Conservation (phyloP, 2,113 vertebrate genomes). For the Scopus umbretta region DNA sequence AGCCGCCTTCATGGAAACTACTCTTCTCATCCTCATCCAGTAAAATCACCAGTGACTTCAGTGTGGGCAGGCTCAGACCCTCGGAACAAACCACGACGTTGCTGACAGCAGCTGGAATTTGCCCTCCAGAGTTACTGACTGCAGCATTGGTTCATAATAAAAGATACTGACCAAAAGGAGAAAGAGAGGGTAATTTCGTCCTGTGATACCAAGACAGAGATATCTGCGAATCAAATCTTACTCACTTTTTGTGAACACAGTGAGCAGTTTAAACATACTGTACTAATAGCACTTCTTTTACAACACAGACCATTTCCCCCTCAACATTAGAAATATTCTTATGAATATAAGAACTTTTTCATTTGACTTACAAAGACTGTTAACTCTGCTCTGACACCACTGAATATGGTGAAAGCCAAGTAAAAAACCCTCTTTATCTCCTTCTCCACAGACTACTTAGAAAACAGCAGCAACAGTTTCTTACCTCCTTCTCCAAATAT, state of each 20-base stretch:
- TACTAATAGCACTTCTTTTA: not conserved
- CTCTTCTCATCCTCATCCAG: not conserved
- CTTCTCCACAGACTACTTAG: not conserved
- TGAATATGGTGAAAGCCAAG: not conserved
- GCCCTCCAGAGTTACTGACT: not conserved
- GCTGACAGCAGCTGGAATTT: not conserved
- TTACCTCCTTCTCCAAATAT: conserved; percentile 96
- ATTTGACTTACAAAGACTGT: not conserved
- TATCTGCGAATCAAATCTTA: not conserved
- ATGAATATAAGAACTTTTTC: not conserved
- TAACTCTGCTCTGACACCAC: not conserved
- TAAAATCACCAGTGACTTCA: not conserved
- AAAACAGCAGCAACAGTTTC: not conserved
- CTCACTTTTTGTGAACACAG: not conserved
- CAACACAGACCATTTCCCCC: not conserved
- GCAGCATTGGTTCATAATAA: not conserved
- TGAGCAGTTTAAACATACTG: not conserved
- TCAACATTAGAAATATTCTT: not conserved
- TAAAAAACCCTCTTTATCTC: not conserved
- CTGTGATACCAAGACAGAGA: not conserved
- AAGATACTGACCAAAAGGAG: not conserved
- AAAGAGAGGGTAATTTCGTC: not conserved
- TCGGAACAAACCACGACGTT: not conserved
- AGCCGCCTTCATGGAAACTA: not conserved
- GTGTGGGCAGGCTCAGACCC: not conserved